Base-by-base conservation (phyloP, 2,888 invertebrate species). In the Strigamia transsilvanica region DNA sequence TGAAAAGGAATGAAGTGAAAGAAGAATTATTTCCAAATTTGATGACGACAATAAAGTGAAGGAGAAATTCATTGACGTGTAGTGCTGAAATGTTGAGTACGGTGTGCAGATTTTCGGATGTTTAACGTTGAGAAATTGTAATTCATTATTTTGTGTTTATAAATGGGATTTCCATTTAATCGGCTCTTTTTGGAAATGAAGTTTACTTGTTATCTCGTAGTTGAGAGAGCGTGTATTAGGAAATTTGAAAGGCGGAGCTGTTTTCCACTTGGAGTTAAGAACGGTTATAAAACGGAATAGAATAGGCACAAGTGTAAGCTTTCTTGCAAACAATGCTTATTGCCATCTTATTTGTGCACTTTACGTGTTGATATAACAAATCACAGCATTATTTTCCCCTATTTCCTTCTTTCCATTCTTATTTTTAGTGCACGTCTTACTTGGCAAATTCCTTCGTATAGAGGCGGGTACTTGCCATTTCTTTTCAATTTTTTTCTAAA, bases 211-310 rank as follows among this genome's bases (percentile, higher is more conserved):
- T 56, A 56, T 56, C 56, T 56, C 9, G 4, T 18, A 18, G 2
- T 9, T n/a, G 18, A 56, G 10, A 18, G 56, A 56, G 56, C n/a
- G 18, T 56, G 56, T 56, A 56, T 56, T 56, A 56, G 56, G 56
- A 56, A 56, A 56, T 56, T 56, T 56, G 56, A 56, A 56, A 56
- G 18, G 18, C 9, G 56, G 7, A 56, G 18, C 56, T 56, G 18
- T 56, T 56, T 56, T 56, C 56, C 56, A 9, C 56, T 56, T 18
- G 18, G 21, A 56, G 2, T 56, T 56, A 56, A 56, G 56, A 56
- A 56, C 56, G 56, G 56, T 56, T 56, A 56, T 56, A 56, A 56
- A 56, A 56, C n/a, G 56, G 56, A 56, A 56, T 56, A 56, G 56
- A 56, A 56, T 56, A 56, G 56, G 56, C 56, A 56, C 15, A 56